phyloP scores from a whole-genome alignment of 1,140 invertebrate species.

The Cyclargus thomasi region DNA sequence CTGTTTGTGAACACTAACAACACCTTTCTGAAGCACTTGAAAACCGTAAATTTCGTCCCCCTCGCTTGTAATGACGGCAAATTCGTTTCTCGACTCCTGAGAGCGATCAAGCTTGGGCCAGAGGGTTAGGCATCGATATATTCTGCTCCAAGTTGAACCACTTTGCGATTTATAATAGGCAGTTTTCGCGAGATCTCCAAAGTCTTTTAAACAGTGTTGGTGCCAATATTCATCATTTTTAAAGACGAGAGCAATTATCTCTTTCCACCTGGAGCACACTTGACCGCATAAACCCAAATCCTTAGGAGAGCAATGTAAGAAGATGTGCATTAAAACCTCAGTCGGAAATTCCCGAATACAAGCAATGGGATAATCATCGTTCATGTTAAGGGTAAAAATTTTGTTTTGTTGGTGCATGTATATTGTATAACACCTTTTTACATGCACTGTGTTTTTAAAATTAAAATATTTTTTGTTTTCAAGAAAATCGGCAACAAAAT shows the following conservation, averaged over 20 bases:
- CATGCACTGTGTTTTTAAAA: no score
- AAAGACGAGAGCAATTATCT: slow-evolving; percentile 38
- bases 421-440: slow-evolving; percentile 16
- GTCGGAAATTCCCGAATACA: slow-evolving; percentile 33
- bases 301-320: slow-evolving; percentile 38
- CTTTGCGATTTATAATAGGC: slow-evolving; percentile 32
- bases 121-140: slow-evolving; percentile 44
- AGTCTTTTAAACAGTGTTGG: slow-evolving; percentile 40
- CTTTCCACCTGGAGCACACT: slow-evolving; percentile 44
- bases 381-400: not conserved
- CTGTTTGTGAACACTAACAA: slow-evolving; percentile 24
- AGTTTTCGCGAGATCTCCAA: slow-evolving; percentile 28
- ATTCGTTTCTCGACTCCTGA: slow-evolving; percentile 37
- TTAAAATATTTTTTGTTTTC: no score
- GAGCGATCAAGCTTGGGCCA: slow-evolving; percentile 42
- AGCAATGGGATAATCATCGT: not conserved
- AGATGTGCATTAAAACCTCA: slow-evolving; percentile 45
- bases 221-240: slow-evolving; percentile 41
- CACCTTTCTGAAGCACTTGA: slow-evolving; percentile 34
- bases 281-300: slow-evolving; percentile 39
- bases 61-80: slow-evolving; percentile 36
- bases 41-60: slow-evolving; percentile 40
- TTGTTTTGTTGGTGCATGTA: not conserved
- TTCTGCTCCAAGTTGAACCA: slow-evolving; percentile 34
- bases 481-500: no score